These are phyloP conservation scores for Nomada flava DNA, from an alignment of 2,888 invertebrate species.

Conservation along the genomic window DNA sequence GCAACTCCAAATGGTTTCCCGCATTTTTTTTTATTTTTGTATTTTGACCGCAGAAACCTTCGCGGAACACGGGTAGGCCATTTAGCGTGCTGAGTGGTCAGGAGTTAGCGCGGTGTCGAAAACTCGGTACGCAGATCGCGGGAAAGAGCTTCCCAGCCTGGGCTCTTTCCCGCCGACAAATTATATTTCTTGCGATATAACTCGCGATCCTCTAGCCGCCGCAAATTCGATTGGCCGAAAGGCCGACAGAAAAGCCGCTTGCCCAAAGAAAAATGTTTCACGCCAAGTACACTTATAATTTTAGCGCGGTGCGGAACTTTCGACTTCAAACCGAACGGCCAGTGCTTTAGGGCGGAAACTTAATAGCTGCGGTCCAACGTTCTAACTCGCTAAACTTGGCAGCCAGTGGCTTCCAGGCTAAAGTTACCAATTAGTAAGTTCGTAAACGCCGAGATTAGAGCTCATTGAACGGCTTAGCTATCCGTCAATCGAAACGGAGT, in stretches of 20 bases:
- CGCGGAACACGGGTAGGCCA: conserved; percentile 42
- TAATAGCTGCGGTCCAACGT: neutral
- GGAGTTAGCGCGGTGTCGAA: conserved; percentile 40
- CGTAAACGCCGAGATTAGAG: neutral
- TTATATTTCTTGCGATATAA: conserved; percentile 1
- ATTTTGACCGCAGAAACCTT: conserved; percentile 42
- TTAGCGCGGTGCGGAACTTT: neutral
- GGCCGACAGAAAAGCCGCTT: neutral
- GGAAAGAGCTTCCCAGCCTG: neutral
- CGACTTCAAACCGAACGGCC: neutral
- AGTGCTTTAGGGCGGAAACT: conserved; percentile 25
- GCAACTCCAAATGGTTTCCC: conserved; percentile 22
- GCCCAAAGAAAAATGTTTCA: neutral
- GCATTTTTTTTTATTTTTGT: conserved; percentile 17
- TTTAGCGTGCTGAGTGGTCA: conserved; percentile 43
- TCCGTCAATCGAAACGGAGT: too few relatives aligned
- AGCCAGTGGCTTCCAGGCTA: neutral
- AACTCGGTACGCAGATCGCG: conserved; percentile 20
- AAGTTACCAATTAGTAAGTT: conserved; percentile 42
- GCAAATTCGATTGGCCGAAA: too few relatives aligned
- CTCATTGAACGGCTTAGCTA: neutral
- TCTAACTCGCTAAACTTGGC: conserved; percentile 14
- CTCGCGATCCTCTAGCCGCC: neutral
- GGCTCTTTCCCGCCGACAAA: neutral
- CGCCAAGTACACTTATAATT: too few relatives aligned